Conservation (phyloP, 2,113 vertebrate species). For the Neolamprologus tretocephalus region DNA sequence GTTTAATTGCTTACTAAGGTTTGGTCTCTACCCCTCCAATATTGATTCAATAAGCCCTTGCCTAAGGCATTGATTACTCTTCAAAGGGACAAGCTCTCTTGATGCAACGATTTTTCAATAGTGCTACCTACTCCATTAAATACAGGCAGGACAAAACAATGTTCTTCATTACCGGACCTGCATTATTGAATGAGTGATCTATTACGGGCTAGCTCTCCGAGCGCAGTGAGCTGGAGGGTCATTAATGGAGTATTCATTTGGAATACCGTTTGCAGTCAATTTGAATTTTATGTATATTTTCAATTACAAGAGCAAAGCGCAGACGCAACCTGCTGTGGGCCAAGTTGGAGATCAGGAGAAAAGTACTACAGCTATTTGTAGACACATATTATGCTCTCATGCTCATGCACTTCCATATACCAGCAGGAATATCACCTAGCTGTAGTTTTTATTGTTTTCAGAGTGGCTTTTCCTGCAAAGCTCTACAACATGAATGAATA, state of each 20-base stretch:
- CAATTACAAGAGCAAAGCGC: not conserved
- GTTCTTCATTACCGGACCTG: conserved; percentile 23
- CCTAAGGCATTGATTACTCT: conserved; percentile 35
- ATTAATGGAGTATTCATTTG: conserved; percentile 23
- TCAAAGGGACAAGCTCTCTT: conserved; percentile 10
- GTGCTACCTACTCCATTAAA: conserved; percentile 44
- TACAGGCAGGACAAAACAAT: conserved; percentile 33
- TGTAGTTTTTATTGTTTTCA: not conserved
- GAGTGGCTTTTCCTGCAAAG: not conserved
- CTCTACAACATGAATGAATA: not conserved
- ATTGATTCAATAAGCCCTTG: conserved; percentile 37
- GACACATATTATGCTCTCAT: not conserved
- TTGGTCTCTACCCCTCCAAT: conserved; percentile 8
- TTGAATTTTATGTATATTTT: conserved; percentile 36
- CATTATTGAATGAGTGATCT: conserved; percentile 32
- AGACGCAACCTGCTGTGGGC: not conserved
- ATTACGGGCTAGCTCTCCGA: conserved; percentile 17
- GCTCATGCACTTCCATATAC: not conserved
- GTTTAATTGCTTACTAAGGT: conserved; percentile 14
- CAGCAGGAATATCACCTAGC: not conserved
- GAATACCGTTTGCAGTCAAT: conserved; percentile 29
- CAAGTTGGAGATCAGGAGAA: not conserved
- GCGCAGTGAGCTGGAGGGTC: conserved; percentile 36
- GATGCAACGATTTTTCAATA: conserved; percentile 36
- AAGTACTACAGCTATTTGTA: not conserved